A percentile compares a stretch with the other conserved stretches of the same genome.
Evolutionary conservation across 2,113 vertebrate genomes (phyloP).

Genomic region (Tor tambroides): DNA sequence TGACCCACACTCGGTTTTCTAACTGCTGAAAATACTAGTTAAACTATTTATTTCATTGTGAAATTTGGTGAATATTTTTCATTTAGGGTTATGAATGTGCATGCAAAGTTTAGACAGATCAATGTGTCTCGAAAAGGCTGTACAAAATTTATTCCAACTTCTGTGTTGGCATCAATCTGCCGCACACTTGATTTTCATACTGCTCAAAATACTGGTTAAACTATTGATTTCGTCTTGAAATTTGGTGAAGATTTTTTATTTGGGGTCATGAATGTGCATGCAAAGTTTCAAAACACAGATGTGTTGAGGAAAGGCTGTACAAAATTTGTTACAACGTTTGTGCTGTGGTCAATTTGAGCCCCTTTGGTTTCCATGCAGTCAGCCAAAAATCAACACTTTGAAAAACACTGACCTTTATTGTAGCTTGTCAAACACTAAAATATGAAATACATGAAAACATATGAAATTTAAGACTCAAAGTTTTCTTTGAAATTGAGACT

Average conservation of each 20-base stretch:
- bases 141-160: not conserved
- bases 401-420: not conserved
- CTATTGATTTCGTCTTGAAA: not conserved
- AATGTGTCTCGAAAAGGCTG: not conserved
- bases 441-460: not conserved
- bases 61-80: not conserved
- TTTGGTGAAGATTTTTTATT: not conserved
- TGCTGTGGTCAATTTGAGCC: not conserved
- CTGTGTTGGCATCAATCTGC: not conserved
- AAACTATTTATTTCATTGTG: not conserved
- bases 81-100: not conserved
- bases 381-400: not conserved
- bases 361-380: not conserved
- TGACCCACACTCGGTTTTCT: too few species aligned
- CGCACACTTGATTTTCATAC: not conserved
- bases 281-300: not conserved
- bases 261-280: not conserved
- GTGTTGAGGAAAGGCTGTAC: not conserved
- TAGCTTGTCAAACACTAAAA: not conserved
- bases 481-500: not conserved
- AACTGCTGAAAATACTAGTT: not conserved
- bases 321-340: not conserved
- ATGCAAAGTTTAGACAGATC: not conserved
- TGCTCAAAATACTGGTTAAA: not conserved
- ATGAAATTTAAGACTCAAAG: not conserved